Evolutionary conservation across 2,888 invertebrate genomes (phyloP).

Genomic region (Troilus luridus): DNA sequence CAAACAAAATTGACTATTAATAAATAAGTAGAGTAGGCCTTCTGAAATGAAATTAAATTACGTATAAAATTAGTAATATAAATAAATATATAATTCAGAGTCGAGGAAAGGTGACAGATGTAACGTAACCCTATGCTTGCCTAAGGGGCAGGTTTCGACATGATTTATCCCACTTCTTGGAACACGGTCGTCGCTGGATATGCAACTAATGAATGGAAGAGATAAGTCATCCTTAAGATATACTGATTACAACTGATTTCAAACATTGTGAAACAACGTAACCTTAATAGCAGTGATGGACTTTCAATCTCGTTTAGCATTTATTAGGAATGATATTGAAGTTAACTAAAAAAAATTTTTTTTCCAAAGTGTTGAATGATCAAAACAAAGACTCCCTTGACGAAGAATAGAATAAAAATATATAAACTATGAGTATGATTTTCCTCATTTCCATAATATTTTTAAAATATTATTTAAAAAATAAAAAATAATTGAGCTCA

Average conservation of each 20-base stretch:
- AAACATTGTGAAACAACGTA: background rate
- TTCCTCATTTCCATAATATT: too few species aligned
- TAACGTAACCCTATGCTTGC: background rate
- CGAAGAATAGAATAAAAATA: too few species aligned
- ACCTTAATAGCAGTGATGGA: background rate
- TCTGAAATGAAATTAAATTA: too few species aligned
- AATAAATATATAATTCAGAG: too few species aligned
- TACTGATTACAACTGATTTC: background rate
- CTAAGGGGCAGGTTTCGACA: background rate
- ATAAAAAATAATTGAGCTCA: background rate
- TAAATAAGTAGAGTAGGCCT: background rate
- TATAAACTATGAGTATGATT: too few species aligned
- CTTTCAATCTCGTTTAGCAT: background rate
- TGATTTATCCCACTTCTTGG: background rate
- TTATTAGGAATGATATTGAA: background rate
- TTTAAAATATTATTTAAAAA: too few species aligned
- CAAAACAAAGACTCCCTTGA: too few species aligned
- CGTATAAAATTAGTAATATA: too few species aligned
- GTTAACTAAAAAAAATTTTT: too few species aligned
- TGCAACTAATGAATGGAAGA: constrained; percentile 9
- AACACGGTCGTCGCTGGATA: background rate
- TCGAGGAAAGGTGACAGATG: background rate
- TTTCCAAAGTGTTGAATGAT: too few species aligned
- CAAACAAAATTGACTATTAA: background rate
- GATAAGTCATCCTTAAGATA: background rate